Percentiles rank a stretch among this genome's conserved stretches.
phyloP scores from a whole-genome alignment of 2,888 invertebrate species.

The Euplagia quadripunctaria region DNA sequence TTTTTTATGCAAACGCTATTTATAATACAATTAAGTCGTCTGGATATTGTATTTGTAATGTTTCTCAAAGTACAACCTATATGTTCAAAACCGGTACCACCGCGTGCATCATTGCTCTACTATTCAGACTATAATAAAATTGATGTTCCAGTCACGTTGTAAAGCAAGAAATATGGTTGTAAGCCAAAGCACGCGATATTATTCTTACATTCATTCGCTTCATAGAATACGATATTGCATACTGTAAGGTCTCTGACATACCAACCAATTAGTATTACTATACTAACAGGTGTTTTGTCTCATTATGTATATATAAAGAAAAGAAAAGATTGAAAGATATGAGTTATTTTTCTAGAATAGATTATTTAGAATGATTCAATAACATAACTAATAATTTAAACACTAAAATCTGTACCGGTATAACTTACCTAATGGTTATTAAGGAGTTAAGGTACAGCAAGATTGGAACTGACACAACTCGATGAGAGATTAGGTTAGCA shows the following conservation, averaged over 20 bases:
- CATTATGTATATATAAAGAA: neutral
- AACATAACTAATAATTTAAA: no score
- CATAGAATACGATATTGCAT: neutral
- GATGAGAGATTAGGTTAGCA: no score
- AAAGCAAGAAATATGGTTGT: slow-evolving; percentile 7
- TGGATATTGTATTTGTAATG: no score
- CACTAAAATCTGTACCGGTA: no score
- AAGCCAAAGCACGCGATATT: neutral
- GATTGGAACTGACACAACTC: no score
- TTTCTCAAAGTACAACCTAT: neutral
- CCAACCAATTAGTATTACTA: neutral
- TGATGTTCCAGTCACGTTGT: slow-evolving; percentile 2
- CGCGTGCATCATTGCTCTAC: neutral
- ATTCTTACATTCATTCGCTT: neutral
- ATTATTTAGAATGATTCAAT: neutral
- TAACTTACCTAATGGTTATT: no score
- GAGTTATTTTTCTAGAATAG: neutral
- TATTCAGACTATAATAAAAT: neutral
- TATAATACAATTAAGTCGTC: no score
- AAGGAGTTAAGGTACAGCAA: no score
- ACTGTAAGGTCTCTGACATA: neutral
- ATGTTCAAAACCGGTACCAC: neutral
- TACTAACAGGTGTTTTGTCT: neutral
- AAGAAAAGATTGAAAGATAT: no score
- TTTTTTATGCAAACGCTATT: no score